Conservation (phyloP, 2,888 invertebrate genomes). For the Acleris emargana region DNA sequence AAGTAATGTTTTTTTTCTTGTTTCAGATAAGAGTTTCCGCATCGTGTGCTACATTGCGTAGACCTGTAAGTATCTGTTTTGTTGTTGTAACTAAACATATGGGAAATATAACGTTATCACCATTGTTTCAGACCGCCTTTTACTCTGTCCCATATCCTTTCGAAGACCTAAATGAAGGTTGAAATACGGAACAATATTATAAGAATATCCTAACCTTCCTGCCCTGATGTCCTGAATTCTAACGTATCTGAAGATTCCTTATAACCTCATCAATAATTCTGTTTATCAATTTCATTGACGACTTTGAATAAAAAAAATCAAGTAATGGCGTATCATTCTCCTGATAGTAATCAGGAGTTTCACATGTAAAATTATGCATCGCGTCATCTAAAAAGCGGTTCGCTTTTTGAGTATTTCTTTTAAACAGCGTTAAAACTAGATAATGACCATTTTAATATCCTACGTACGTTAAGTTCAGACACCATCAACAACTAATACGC, state of each 20-base stretch:
- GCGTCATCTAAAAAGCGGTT: neutral
- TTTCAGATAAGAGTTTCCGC: neutral
- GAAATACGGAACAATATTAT: neutral
- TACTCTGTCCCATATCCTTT: neutral
- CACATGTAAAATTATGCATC: neutral
- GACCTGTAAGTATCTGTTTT: neutral
- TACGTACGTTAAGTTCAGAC: too few species aligned
- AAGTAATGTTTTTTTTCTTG: neutral
- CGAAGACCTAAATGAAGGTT: neutral
- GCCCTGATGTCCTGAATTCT: too few species aligned
- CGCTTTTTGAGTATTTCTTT: too few species aligned
- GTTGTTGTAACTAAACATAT: neutral
- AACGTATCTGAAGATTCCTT: neutral
- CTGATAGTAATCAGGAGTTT: neutral
- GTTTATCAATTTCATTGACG: too few species aligned
- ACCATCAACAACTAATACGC: too few species aligned
- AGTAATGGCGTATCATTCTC: neutral
- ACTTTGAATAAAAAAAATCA: neutral
- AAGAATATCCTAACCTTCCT: neutral
- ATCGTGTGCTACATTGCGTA: neutral
- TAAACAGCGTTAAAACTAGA: too few species aligned
- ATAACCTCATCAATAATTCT: too few species aligned
- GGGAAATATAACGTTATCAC: neutral
- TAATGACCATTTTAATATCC: too few species aligned
- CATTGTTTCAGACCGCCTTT: constrained; percentile 1